These are phyloP conservation scores for Zoanthus gigantus DNA, from an alignment of 92 coral and sea anemone genomes.

Conservation along the genomic window DNA sequence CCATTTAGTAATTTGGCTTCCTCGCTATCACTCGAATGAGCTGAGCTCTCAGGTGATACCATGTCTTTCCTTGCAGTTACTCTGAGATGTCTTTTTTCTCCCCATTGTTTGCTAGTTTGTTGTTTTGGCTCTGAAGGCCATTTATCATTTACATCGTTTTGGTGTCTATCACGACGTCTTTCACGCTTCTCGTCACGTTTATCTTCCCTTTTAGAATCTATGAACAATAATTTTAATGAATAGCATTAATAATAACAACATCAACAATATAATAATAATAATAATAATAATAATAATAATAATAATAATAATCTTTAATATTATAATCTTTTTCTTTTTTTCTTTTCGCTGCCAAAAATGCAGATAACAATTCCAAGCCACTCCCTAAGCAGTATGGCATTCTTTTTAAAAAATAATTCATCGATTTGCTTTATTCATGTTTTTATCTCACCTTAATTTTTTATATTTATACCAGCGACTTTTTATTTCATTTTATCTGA, in stretches of 20 bases:
- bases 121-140: slow-evolving; percentile 32
- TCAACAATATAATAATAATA: too few relatives aligned
- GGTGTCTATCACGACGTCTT: slow-evolving; percentile 46
- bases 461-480: too few relatives aligned
- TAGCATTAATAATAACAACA: not conserved
- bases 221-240: not conserved
- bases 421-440: too few relatives aligned
- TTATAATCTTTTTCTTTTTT: too few relatives aligned
- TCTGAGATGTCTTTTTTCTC: slow-evolving; percentile 14
- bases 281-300: too few relatives aligned
- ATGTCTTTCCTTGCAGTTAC: slow-evolving; percentile 17
- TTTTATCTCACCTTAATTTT: too few relatives aligned
- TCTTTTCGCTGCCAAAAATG: too few relatives aligned
- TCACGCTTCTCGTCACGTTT: slow-evolving; percentile 57
- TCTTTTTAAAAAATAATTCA: too few relatives aligned
- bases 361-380: too few relatives aligned
- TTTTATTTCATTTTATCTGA: too few relatives aligned
- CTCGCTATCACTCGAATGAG: slow-evolving; percentile 61
- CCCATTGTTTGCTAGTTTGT: slow-evolving; percentile 24
- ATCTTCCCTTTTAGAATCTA: slow-evolving; percentile 43
- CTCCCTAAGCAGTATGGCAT: too few relatives aligned
- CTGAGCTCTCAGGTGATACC: slow-evolving; percentile 63
- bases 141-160: slow-evolving; percentile 21
- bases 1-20: slow-evolving; percentile 24
- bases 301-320: too few relatives aligned